Base-by-base conservation (phyloP, 2,888 invertebrate genomes). In the Orchesella flavescens region DNA sequence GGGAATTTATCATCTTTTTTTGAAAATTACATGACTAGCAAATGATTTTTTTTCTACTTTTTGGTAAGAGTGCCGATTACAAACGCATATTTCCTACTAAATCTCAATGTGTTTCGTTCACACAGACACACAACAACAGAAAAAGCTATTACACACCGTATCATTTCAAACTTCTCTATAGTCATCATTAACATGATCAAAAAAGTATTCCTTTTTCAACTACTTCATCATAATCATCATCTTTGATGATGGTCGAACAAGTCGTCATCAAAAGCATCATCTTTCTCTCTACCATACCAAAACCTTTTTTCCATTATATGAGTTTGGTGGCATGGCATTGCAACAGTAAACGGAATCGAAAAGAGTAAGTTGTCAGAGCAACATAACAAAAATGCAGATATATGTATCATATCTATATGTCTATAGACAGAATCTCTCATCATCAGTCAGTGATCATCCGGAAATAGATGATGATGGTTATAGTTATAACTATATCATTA, bases 241-340 rank as follows among this genome's bases (percentile, higher is more conserved):
- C 81, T 73, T 74, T 74, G 74, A 74, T 81, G 55, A 68, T 44
- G 24, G 66, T 44, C 57, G 57, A 57, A 57, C 19, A 19, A 57
- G 65, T 69, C 61, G 75, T 82, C 75, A 57, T 63, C 74, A 73
- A 76, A 44, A 43, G n/a, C 80, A 65, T 57, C 66, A 55, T 21
- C 49, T 43, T 3, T 49, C 55, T 34, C 59, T 69, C 46, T 71
- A 17, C 21, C 63, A 55, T 1, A 43, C 44, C 43, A 17, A 59
- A 19, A 24, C 9, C 71, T 17, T 53, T 55, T 2, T 34, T 34
- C 34, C 34, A 34, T 34, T 34, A 34, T 34, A n/a, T n/a, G n/a
- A n/a, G n/a, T n/a, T n/a, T n/a, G n/a, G n/a, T n/a, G n/a, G 34
- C 7, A 34, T 34, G 34, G 34, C n/a, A n/a, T 34, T 34, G 34